Evolutionary conservation across 1,140 invertebrate species (phyloP).

Genomic region (Drosophila fuyamai): DNA sequence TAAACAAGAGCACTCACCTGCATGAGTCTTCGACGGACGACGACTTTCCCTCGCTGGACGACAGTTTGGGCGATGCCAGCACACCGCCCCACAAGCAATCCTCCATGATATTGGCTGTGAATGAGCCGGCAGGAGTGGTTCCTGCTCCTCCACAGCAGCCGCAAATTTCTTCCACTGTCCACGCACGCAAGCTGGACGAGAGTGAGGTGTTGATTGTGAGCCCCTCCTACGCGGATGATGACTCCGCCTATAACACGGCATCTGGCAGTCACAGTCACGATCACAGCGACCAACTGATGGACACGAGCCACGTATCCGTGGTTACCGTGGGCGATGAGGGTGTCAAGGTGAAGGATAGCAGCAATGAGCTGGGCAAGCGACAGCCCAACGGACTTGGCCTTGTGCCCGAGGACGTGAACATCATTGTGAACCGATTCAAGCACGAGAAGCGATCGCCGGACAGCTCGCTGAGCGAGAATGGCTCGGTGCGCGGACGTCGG

Average conservation of each 20-base stretch:
- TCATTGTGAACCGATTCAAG: conserved; percentile 81
- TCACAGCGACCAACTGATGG: conserved; percentile 84
- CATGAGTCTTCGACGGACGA: conserved; percentile 89
- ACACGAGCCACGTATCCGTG: conserved; percentile 95
- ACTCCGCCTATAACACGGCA: conserved; percentile 77
- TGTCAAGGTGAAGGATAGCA: conserved; percentile 89
- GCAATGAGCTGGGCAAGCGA: conserved; percentile 70
- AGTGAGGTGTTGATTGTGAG: conserved; percentile 92
- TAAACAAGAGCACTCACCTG: conserved; percentile 88
- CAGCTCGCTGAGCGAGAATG: conserved; percentile 86
- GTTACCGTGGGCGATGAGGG: conserved; percentile 93
- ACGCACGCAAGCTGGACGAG: conserved; percentile 89
- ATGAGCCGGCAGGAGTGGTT: conserved; percentile 42
- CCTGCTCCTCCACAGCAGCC: conserved; percentile 77
- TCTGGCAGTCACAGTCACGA: conserved; percentile 75
- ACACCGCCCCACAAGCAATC: conserved; percentile 84
- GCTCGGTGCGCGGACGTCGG: conserved; percentile 85
- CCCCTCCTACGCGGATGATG: conserved; percentile 86
- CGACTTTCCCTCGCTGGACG: conserved; percentile 90
- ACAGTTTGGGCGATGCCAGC: conserved; percentile 88
- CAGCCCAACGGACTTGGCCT: conserved; percentile 60
- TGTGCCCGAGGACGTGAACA: conserved; percentile 78
- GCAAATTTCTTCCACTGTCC: conserved; percentile 37
- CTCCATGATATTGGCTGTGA: conserved; percentile 76
- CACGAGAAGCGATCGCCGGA: conserved; percentile 78